A percentile compares a stretch with the other conserved stretches of the same genome.
These are phyloP conservation scores for Gnatocerus cornutus DNA, from an alignment of 2,888 invertebrate genomes.

Conservation along the genomic window DNA sequence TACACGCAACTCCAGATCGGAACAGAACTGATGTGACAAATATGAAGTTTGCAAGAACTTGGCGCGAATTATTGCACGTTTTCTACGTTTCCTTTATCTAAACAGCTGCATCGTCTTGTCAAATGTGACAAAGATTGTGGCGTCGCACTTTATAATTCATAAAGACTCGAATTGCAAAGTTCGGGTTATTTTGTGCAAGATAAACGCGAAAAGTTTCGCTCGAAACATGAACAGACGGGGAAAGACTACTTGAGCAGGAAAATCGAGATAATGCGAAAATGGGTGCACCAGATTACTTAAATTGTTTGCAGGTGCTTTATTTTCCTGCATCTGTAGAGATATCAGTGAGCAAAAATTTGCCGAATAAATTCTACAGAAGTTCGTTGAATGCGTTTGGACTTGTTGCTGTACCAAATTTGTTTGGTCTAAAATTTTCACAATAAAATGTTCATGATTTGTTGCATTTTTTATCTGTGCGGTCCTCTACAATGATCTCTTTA, in stretches of 20 bases:
- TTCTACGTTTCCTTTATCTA: conserved; percentile 27
- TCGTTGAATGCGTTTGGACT: too few relatives aligned
- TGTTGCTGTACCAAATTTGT: too few relatives aligned
- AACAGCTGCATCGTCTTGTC: conserved; percentile 31
- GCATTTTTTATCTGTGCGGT: too few relatives aligned
- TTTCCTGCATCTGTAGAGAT: too few relatives aligned
- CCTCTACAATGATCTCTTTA: too few relatives aligned
- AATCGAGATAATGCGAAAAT: not conserved
- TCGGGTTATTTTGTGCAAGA: conserved; percentile 28
- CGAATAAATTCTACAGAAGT: too few relatives aligned
- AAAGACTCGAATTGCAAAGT: conserved; percentile 13
- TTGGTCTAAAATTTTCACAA: too few relatives aligned
- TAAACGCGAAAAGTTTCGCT: conserved; percentile 41
- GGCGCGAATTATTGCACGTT: conserved; percentile 23
- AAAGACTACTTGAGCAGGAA: not conserved
- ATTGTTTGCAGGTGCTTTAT: not conserved
- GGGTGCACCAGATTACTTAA: not conserved
- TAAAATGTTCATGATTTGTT: too few relatives aligned
- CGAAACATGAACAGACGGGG: conserved; percentile 6
- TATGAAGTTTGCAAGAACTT: conserved; percentile 29
- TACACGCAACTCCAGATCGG: conserved; percentile 33
- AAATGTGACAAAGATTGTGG: conserved; percentile 31
- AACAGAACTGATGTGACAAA: conserved; percentile 31
- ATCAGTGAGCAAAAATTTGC: too few relatives aligned
- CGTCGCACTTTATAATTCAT: conserved; percentile 34